A percentile compares a stretch with the other conserved stretches of the same genome.
Conservation (phyloP, 1,140 invertebrate species). For the Argopecten irradians region DNA sequence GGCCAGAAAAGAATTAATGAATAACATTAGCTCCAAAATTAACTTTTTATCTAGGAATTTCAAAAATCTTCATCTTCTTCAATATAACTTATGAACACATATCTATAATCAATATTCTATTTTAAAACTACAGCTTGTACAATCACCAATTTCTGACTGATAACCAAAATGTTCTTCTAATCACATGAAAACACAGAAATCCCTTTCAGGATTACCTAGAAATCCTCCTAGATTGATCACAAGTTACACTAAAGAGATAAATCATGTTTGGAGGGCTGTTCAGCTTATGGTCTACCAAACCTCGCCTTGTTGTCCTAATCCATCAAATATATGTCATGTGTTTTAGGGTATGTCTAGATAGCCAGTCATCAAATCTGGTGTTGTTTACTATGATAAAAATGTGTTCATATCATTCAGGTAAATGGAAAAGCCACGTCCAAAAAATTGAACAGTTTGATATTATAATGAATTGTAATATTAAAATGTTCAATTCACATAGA, state of each 20-base stretch:
- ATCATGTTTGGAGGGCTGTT: neutral
- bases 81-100: no score
- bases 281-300: neutral
- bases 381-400: no score
- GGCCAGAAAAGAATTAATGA: no score
- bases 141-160: neutral
- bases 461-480: neutral
- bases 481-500: neutral
- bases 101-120: no score
- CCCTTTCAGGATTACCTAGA: neutral
- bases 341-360: no score
- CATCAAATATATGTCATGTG: neutral
- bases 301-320: neutral
- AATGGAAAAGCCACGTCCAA: neutral
- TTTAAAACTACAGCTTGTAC: no score
- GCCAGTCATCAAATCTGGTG: no score
- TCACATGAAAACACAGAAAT: neutral
- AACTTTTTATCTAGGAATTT: no score
- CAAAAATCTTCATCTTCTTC: no score
- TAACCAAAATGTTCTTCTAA: neutral
- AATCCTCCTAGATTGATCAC: neutral
- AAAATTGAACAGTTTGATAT: neutral
- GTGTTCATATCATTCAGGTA: no score
- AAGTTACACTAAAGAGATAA: neutral
- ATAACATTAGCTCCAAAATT: no score